Evolutionary conservation across 2,797 vertebrate species (phyloP).

Genomic region (Falco biarmicus): DNA sequence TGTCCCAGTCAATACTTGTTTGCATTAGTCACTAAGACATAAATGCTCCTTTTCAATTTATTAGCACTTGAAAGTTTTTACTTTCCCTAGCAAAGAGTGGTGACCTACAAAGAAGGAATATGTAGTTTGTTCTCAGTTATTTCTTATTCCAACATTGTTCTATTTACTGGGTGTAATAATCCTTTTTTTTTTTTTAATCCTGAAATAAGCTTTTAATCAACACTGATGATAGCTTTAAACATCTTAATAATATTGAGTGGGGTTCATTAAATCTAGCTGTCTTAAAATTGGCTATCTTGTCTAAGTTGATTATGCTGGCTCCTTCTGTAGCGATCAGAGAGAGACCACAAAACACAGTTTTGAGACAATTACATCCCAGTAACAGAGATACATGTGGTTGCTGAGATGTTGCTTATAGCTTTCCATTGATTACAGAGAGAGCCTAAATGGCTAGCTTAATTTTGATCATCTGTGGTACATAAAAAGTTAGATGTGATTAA

Average conservation of each 20-base stretch:
- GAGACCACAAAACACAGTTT: background rate
- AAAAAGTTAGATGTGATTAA: background rate
- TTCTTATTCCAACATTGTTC: background rate
- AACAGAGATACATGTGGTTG: background rate
- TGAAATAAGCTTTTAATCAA: background rate
- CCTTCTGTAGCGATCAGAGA: background rate
- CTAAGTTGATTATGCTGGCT: background rate
- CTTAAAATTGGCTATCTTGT: background rate
- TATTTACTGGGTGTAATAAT: background rate
- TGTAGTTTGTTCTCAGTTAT: background rate
- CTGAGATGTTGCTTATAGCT: background rate
- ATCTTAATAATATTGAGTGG: background rate
- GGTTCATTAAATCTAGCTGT: background rate
- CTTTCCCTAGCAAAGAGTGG: background rate
- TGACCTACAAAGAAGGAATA: background rate
- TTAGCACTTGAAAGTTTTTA: background rate
- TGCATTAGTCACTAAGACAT: conserved; percentile 3
- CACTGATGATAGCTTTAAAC: background rate
- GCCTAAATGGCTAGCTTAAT: background rate
- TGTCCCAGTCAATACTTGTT: background rate
- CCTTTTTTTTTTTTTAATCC: background rate
- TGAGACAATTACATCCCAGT: background rate
- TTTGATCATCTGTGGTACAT: background rate
- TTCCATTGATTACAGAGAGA: background rate
- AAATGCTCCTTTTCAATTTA: conserved; percentile 29